Base-by-base conservation (phyloP, 1,140 invertebrate species). In the Copidosoma floridanum region DNA sequence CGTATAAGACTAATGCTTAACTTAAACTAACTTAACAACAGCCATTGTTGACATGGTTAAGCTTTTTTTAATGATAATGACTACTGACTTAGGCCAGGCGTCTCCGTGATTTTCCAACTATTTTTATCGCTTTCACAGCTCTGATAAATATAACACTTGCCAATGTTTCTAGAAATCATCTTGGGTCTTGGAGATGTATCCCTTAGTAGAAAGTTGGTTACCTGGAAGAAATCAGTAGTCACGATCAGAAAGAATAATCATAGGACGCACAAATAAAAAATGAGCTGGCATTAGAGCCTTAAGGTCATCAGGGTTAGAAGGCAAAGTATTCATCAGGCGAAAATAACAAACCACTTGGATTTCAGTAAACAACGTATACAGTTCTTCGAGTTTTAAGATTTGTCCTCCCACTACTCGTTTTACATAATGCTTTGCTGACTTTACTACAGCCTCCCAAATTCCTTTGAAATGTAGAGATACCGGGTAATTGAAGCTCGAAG, bases 11-110 rank as follows among this genome's bases (percentile, higher is more conserved):
- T n/a, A n/a, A n/a, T n/a, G n/a, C n/a, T n/a, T n/a, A n/a, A n/a
- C n/a, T n/a, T n/a, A n/a, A n/a, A n/a, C n/a, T 27, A 73, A 67
- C 23, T n/a, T n/a, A n/a, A 47, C 2, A 59, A 24, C 14, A 2
- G 1, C 57, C 57, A 59, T 27, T 52, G 44, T 35, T 41, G 51
- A 26, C 7, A 27, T 16, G 53, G 53, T 4, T 4, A 11, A 14
- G 41, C 26, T 40, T 55, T 21, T 5, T 41, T 21, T 14, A n/a
- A 21, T 41, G 3, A 55, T 7, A 1, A 55, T 5, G 2, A 55
- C 53, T 2, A 55, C 26, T 2, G 37, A 3, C 5, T n/a, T 24
- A 26, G 3, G 3, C 23, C 44, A 26, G 53, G 44, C 29, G n/a
- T 40, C 46, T 48, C 40, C n/a, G n/a, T n/a, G n/a, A n/a, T n/a